A percentile compares a stretch with the other conserved stretches of the same genome.
Conservation (phyloP, 2,113 vertebrate genomes). For the Pangasianodon gigas region DNA sequence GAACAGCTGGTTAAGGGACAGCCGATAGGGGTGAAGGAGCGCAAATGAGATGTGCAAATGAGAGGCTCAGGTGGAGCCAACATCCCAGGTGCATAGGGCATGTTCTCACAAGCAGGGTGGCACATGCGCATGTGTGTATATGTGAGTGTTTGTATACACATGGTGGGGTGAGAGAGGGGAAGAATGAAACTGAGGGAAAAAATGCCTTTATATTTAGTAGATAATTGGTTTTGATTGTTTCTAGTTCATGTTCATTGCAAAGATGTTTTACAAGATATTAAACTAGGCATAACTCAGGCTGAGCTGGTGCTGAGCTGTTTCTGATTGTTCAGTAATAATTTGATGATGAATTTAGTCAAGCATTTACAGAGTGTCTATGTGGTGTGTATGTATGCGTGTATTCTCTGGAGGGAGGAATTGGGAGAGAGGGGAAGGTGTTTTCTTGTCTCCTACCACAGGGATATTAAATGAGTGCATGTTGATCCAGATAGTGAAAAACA, state of each 20-base stretch:
- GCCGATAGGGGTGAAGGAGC: neutral
- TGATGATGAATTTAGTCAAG: neutral
- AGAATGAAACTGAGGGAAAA: neutral
- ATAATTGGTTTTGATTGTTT: neutral
- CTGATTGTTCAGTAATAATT: neutral
- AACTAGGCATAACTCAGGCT: neutral
- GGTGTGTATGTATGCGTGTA: neutral
- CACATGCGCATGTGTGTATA: neutral
- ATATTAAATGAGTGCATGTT: slow-evolving; percentile 14
- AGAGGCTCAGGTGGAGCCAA: slow-evolving; percentile 35
- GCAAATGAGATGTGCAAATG: slow-evolving; percentile 41
- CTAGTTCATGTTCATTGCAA: neutral
- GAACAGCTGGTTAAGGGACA: slow-evolving; percentile 11
- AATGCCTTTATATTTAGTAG: neutral
- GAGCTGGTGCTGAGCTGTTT: neutral
- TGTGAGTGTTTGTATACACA: neutral
- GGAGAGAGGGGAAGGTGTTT: neutral
- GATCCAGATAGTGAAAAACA: slow-evolving; percentile 15
- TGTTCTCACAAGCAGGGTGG: slow-evolving; percentile 50
- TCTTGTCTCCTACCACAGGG: neutral
- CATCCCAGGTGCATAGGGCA: slow-evolving; percentile 49
- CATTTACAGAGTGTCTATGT: neutral
- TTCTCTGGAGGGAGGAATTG: neutral
- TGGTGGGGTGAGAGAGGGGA: neutral
- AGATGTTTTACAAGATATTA: neutral